A percentile compares a stretch with the other conserved stretches of the same genome.
These are phyloP conservation scores for Gastrophryne carolinensis DNA, from an alignment of 2,797 vertebrate species.

Conservation along the genomic window DNA sequence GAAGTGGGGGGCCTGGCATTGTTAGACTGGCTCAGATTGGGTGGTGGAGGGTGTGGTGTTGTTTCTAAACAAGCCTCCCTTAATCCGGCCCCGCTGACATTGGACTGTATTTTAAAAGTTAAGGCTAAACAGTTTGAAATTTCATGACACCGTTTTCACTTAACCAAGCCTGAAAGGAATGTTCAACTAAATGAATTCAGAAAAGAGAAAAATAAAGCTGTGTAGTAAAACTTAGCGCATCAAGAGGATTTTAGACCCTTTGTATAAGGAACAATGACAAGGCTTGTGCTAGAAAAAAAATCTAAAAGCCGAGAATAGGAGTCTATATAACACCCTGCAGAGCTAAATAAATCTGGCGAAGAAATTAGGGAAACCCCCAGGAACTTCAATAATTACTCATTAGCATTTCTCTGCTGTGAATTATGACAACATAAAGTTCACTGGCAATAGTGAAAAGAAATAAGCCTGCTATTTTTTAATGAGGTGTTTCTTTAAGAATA, in stretches of 20 bases:
- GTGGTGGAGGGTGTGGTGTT: too few relatives aligned
- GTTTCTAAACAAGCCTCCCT: too few relatives aligned
- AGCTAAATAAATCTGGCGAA: conserved; percentile 40
- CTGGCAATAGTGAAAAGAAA: conserved; percentile 34
- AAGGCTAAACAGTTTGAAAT: not conserved
- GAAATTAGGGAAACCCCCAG: conserved; percentile 39
- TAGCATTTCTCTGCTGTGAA: conserved; percentile 53
- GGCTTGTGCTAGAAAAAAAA: conserved; percentile 34
- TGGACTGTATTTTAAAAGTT: too few relatives aligned
- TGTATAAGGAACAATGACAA: conserved; percentile 38
- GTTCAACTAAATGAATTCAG: not conserved
- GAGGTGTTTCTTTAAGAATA: conserved; percentile 31
- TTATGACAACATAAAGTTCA: conserved; percentile 50
- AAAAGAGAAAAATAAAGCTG: conserved; percentile 18
- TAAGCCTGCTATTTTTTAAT: conserved; percentile 47
- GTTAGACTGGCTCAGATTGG: too few relatives aligned
- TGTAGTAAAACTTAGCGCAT: conserved; percentile 30
- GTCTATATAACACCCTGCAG: conserved; percentile 45
- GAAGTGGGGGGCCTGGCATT: too few relatives aligned
- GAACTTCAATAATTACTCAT: conserved; percentile 50
- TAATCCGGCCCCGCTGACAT: too few relatives aligned
- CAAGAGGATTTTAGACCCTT: conserved; percentile 42
- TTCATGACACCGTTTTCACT: not conserved
- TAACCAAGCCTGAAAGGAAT: conserved; percentile 8
- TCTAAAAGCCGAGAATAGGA: conserved; percentile 32